Percentiles rank a stretch among this genome's conserved stretches.
Conservation (phyloP, 2,888 invertebrate species). For the Calameuta pallipes region DNA sequence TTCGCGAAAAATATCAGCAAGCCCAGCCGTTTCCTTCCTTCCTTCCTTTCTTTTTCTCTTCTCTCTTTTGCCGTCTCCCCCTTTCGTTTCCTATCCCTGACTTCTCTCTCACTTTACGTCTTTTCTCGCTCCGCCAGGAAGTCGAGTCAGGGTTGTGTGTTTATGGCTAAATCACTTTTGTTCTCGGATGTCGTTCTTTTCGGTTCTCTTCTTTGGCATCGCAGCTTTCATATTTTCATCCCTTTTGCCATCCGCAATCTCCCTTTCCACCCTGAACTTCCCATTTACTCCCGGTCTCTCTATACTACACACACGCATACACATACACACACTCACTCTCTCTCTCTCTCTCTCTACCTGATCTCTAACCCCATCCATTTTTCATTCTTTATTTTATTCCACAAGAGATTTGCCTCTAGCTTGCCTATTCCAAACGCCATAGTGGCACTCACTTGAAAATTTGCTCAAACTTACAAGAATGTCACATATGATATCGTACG, state of each 20-base stretch:
- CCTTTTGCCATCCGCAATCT: neutral
- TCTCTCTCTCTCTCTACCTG: conserved; percentile 5
- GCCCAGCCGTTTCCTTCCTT: conserved; percentile 22
- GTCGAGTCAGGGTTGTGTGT: conserved; percentile 31
- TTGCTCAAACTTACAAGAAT: neutral
- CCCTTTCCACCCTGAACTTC: neutral
- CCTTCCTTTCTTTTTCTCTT: conserved; percentile 11
- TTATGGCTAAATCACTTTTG: conserved; percentile 55
- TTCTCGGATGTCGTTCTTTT: conserved; percentile 38
- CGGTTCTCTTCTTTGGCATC: conserved; percentile 13
- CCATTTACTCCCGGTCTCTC: conserved; percentile 3
- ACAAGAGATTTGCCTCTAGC: conserved; percentile 24
- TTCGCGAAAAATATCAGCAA: conserved; percentile 33
- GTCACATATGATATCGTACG: neutral
- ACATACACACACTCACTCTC: neutral
- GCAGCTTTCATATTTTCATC: conserved; percentile 33
- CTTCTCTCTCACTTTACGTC: conserved; percentile 16
- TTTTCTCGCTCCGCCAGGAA: conserved; percentile 17
- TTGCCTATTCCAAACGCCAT: neutral
- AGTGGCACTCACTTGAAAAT: neutral
- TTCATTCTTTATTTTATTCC: conserved; percentile 36
- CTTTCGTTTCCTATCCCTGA: conserved; percentile 17
- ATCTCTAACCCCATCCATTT: conserved; percentile 13
- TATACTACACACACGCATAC: neutral
- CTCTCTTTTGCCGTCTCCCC: neutral